Evolutionary conservation across 2,113 vertebrate genomes (phyloP), one percentile per base, ranked within the genome.

Genomic region (Lepisosteus osseus): DNA sequence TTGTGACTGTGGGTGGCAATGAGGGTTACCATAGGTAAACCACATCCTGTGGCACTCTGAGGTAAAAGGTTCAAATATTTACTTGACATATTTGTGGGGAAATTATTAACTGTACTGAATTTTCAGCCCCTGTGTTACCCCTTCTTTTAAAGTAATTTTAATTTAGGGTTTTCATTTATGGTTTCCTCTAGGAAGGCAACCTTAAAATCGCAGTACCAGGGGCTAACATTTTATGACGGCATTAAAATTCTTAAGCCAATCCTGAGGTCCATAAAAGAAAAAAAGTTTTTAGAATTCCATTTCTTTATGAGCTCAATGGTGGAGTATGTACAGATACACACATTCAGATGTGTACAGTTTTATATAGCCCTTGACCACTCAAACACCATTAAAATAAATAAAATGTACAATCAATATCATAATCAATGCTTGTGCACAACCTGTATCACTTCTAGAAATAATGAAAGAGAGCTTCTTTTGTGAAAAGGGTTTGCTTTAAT

Each of bases 1-100:
- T 43, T 12, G 61, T 69, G 67, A 70, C 68, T 59, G 66, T 64
- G 57, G 14, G 59, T 72, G 67, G 40, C 6, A 64, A 54, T 59
- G 9, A 5, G 12, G 14, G 5, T 2, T 17, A 42, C 55, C 69
- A 54, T 47, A n/a, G 55, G 61, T 65, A 47, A 65, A 62, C 65
- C 66, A 69, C 69, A 65, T 74, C 67, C 76, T 42, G 64, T 64
- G 66, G 54, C 44, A 51, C 56, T 67, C 9, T 66, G 72, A 51
- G 65, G 43, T 70, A 78, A 73, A 65, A 74, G 65, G 65, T 72
- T 54, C 54, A 72, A 51, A 55, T 72, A 61, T 57, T 73, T 63
- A 15, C 59, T 29, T 55, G n/a, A 44, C 41, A 61, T 61, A 65
- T 69, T 65, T 74, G 54, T 56, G 3, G 70, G 72, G 65, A 75